phyloP scores from a whole-genome alignment of 2,888 invertebrate species.

The Volucella inanis region DNA sequence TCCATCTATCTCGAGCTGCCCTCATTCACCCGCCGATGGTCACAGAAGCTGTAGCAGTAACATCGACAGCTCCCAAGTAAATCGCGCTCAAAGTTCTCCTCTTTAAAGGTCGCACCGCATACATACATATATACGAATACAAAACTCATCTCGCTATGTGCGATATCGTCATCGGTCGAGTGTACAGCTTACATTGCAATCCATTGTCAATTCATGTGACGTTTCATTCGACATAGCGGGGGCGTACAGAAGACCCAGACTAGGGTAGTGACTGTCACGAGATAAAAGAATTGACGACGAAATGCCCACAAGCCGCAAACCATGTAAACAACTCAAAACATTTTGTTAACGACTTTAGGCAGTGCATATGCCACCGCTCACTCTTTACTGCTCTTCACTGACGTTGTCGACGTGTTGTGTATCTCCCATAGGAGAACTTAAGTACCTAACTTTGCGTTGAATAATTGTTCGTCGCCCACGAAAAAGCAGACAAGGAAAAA shows the following conservation, averaged over 20 bases:
- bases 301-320: constrained; percentile 71
- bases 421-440: constrained; percentile 43
- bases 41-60: not conserved
- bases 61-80: not conserved
- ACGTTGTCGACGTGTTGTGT: not conserved
- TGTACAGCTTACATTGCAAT: constrained; percentile 64
- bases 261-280: constrained; percentile 39
- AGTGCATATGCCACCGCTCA: constrained; percentile 24
- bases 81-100: constrained; percentile 30
- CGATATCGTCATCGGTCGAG: constrained; percentile 57
- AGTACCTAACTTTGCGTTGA: constrained; percentile 62
- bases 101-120: constrained; percentile 58
- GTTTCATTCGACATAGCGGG: constrained; percentile 41
- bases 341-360: constrained; percentile 71
- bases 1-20: constrained; percentile 45
- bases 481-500: constrained; percentile 55
- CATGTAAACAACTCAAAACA: constrained; percentile 74
- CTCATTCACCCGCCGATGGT: constrained; percentile 41
- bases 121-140: constrained; percentile 3
- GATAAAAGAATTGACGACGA: constrained; percentile 65
- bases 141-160: constrained; percentile 26
- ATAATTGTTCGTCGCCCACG: constrained; percentile 70
- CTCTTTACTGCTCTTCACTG: not conserved
- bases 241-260: not conserved
- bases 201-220: constrained; percentile 69